phyloP scores from a whole-genome alignment of 2,113 vertebrate genomes.

The Anolis sagrei region DNA sequence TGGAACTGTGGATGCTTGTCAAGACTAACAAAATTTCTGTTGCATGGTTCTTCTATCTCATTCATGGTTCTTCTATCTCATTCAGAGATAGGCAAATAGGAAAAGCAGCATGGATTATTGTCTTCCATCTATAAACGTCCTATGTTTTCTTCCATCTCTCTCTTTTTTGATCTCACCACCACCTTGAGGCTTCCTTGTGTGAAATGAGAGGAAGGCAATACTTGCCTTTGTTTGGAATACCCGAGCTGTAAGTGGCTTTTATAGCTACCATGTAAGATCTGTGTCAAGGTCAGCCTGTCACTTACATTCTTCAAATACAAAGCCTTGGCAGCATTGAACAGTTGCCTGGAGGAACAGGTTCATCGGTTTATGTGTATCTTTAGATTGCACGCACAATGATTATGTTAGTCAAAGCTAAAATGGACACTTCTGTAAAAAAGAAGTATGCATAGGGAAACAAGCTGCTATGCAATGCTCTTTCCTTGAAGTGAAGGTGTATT shows the following conservation, averaged over 20 bases:
- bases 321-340: slow-evolving; percentile 33
- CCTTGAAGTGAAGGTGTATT: slow-evolving; percentile 41
- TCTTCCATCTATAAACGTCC: not conserved
- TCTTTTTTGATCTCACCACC: not conserved
- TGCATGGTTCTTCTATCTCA: not conserved
- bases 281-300: slow-evolving; percentile 56
- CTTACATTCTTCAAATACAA: slow-evolving; percentile 49
- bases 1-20: not conserved
- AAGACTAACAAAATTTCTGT: not conserved
- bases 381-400: not conserved
- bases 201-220: not conserved
- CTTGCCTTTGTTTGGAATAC: slow-evolving; percentile 34
- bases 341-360: slow-evolving; percentile 45
- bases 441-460: slow-evolving; percentile 10
- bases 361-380: slow-evolving; percentile 48
- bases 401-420: slow-evolving; percentile 53
- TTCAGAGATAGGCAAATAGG: no score
- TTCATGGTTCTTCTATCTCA: no score
- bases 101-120: not conserved
- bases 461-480: slow-evolving; percentile 52
- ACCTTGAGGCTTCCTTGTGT: not conserved
- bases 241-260: slow-evolving; percentile 59
- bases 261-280: slow-evolving; percentile 53
- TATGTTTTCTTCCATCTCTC: not conserved
- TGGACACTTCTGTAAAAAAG: slow-evolving; percentile 12